These are phyloP conservation scores for Alosa alosa DNA, from an alignment of 2,113 vertebrate genomes.

Conservation along the genomic window DNA sequence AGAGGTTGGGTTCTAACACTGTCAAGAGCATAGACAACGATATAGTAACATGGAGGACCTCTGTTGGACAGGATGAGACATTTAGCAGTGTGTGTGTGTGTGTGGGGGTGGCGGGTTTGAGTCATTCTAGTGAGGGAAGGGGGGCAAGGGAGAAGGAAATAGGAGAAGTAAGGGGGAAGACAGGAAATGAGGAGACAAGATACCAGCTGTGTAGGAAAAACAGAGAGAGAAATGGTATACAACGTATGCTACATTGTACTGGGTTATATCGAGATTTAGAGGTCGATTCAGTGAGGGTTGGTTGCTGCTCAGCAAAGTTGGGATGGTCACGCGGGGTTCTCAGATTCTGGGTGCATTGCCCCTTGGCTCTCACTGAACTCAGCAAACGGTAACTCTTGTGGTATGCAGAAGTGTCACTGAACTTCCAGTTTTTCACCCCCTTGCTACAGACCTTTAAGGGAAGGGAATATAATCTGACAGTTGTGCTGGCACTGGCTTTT, in stretches of 20 bases:
- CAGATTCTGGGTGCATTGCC: background rate
- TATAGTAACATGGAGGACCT: background rate
- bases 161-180: background rate
- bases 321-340: background rate
- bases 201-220: background rate
- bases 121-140: background rate
- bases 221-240: background rate
- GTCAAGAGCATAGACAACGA: background rate
- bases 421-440: background rate
- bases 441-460: background rate
- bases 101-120: too few relatives aligned
- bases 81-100: too few relatives aligned
- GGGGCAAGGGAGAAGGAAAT: background rate
- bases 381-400: background rate
- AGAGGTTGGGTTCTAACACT: background rate
- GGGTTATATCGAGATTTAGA: background rate
- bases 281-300: background rate
- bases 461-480: background rate
- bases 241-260: background rate
- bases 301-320: background rate
- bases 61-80: background rate
- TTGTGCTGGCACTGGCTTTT: conserved; percentile 24
- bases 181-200: background rate
- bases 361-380: background rate
- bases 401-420: background rate